Base-by-base conservation (phyloP, 2,113 vertebrate species). In the Gila orcuttii region DNA sequence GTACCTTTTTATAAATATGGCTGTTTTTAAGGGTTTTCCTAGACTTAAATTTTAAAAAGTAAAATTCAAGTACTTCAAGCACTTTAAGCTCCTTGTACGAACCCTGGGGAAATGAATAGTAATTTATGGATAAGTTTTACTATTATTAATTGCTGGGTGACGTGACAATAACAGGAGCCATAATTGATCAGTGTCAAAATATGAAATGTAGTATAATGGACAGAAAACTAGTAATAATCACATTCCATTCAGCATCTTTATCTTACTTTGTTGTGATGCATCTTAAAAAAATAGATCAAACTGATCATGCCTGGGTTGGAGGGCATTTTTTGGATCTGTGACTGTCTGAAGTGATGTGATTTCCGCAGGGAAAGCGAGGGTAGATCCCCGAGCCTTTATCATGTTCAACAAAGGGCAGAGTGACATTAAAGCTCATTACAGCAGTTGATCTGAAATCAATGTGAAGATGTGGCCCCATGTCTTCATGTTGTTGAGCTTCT, bases 381-480 rank as follows among this genome's bases (percentile, higher is more conserved):
- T 60, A 68, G 73, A 47, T 76, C 83, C 23, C 60, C 7, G 17
- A 68, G 62, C 45, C 28, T 42, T 77, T 66, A 79, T 68, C 83
- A 71, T 85, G 82, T 83, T 83, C 69, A 84, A 85, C 62, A 64
- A 86, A 66, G 60, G 78, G 80, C 85, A 85, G 71, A 76, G 52
- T 85, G 71, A 85, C 81, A 84, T 88, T 86, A 84, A 89, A 84
- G 79, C 69, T 85, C 76, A 81, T 89, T 86, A 87, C 76, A 80
- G 76, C 78, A 25, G 66, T 77, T 81, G 86, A 82, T 87, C 80
- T 81, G 85, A 87, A 89, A 87, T 87, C 86, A 89, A 81, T 89
- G 77, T 31, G 79, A 69, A 83, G 79, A 79, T 87, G 82, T 64
- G 74, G 81, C 69, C 64, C 28, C 8, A 4, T 64, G 57, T 80